These are phyloP conservation scores for Camelus dromedarius DNA, from an alignment of 2,113 vertebrate genomes.

Conservation along the genomic window DNA sequence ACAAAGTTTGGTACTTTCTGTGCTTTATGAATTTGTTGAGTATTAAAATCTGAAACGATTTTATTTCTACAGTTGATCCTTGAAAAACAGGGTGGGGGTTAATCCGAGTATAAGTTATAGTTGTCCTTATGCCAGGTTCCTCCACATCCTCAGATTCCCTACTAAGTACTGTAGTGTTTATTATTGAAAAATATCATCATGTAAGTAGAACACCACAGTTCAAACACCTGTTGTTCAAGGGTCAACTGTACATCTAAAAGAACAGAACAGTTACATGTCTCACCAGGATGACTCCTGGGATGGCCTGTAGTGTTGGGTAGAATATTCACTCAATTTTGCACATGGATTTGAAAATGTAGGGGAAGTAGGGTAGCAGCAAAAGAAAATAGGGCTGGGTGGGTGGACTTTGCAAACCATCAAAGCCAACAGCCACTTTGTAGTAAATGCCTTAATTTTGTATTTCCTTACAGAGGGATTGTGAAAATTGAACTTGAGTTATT, in stretches of 20 bases:
- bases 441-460: background rate
- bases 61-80: background rate
- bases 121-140: background rate
- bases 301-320: background rate
- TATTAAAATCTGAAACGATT: slow-evolving; percentile 53
- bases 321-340: background rate
- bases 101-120: background rate
- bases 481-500: slow-evolving; percentile 28
- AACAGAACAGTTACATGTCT: background rate
- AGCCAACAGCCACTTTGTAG: background rate
- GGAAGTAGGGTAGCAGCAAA: background rate
- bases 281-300: background rate
- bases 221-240: background rate
- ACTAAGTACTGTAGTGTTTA: background rate
- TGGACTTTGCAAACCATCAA: background rate
- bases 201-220: background rate
- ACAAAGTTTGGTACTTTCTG: background rate
- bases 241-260: background rate
- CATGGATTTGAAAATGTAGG: background rate
- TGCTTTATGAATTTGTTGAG: background rate
- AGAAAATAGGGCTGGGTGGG: background rate
- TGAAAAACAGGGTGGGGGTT: background rate
- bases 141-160: background rate
- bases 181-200: background rate
- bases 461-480: background rate